Evolutionary conservation across 2,797 vertebrate genomes (phyloP), one percentile per base, ranked within the genome.

Genomic region (Sebastes taczanowskii): DNA sequence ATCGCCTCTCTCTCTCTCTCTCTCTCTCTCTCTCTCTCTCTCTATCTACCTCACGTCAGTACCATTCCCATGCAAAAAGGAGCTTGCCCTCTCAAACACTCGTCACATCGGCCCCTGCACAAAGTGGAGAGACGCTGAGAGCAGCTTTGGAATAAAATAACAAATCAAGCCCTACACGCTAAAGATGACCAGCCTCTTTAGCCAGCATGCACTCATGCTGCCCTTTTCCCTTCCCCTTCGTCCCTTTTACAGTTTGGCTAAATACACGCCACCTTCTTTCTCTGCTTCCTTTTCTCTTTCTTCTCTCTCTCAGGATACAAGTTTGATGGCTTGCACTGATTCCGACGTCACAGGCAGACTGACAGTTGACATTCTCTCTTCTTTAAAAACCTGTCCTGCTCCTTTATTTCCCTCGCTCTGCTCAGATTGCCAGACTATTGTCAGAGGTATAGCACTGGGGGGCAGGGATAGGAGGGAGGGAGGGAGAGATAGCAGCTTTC

Each of bases 351-450:
- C 89, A 87, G 85, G 63, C 84, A 94, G 95, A 96, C 91, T 96
- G 96, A 96, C 96, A 96, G 95, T 95, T 96, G 95, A 96, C 96
- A 96, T 96, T 96, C 94, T 95, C 92, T 81, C 89, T 93, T 92
- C 88, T 95, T 95, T 94, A 89, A 92, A 93, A 93, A 91, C 74
- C 91, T 86, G 91, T 92, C 84, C 91, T 85, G 58, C 78, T 89
- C 80, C 81, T 93, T 92, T 94, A 91, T 91, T 91, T 92, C 90
- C 84, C 72, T 82, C 20, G 27, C 85, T 89, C 83, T 81, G 86
- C 84, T 88, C 84, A 91, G 91, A 94, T 88, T 90, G 89, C 89
- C 84, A 89, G 88, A 82, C 92, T 89, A 94, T 95, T 95, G 93
- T 94, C 89, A 93, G 86, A 93, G 90, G 86, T 91, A 88, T 83